Percentiles rank a stretch among this genome's conserved stretches.
phyloP scores from a whole-genome alignment of 1,140 invertebrate species.

The Drosophila seguyi region DNA sequence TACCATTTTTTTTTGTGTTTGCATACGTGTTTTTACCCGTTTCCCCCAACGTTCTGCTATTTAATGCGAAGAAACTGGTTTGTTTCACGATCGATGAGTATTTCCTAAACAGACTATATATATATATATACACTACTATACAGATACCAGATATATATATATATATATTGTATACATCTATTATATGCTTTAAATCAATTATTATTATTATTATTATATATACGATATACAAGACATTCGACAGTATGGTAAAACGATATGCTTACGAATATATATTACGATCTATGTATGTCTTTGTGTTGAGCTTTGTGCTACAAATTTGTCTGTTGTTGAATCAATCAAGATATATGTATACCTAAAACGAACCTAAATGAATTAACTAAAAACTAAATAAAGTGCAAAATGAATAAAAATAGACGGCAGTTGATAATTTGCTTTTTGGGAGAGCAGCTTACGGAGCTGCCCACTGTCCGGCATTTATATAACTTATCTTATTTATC shows the following conservation, averaged over 20 bases:
- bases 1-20: slow-evolving; percentile 4
- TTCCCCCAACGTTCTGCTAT: slow-evolving; percentile 30
- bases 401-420: slow-evolving; percentile 40
- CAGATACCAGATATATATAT: slow-evolving; percentile 41
- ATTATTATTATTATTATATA: slow-evolving; percentile 79
- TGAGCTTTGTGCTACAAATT: slow-evolving; percentile 47
- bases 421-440: too few relatives aligned
- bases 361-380: slow-evolving; percentile 77
- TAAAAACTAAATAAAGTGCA: slow-evolving; percentile 73
- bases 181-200: slow-evolving; percentile 82
- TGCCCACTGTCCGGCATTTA: too few relatives aligned
- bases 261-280: slow-evolving; percentile 72
- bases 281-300: slow-evolving; percentile 54
- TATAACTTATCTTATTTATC: too few relatives aligned
- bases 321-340: slow-evolving; percentile 56
- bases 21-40: neutral
- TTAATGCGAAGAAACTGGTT: slow-evolving; percentile 32
- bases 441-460: too few relatives aligned
- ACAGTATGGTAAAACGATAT: slow-evolving; percentile 80
- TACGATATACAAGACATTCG: slow-evolving; percentile 79
- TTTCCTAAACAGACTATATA: slow-evolving; percentile 80
- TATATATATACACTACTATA: slow-evolving; percentile 44
- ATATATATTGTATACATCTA: too few relatives aligned
- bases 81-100: slow-evolving; percentile 74
- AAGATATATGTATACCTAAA: slow-evolving; percentile 65